Evolutionary conservation across 64 coral and sea anemone species (phyloP), one percentile per base, ranked within the genome.

Genomic region (Montipora capricornis): DNA sequence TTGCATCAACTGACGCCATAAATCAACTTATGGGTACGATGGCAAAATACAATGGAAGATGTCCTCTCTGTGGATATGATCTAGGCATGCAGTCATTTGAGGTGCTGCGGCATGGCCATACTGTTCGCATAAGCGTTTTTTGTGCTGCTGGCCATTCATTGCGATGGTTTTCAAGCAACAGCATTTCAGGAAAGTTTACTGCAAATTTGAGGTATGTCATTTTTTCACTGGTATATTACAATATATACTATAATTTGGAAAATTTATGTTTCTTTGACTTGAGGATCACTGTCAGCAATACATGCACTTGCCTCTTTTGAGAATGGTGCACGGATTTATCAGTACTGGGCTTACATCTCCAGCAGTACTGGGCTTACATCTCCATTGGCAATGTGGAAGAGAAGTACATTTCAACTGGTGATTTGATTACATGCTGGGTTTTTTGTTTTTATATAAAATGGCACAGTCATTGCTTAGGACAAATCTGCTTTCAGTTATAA

Each of bases 111-210:
- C 52, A 55, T 55, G 52, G 52, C 52, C 52, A 55, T 55, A 2
- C 52, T 55, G 52, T 55, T 57, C 19, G 50, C 59, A 47, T 78
- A 12, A 89, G 87, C 73, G 47, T 89, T 49, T 62, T 61, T 22
- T 78, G 87, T 78, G 52, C 48, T 89, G 87, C 74, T 37, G 52
- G 74, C 24, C 87, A 89, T 78, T 77, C 87, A 29, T 62, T 78
- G 9, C 29, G 26, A 19, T 89, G 73, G 47, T 89, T 77, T 89
- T 89, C 70, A 48, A 89, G 87, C 24, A 44, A 52, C 17, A 78
- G 37, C 7, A 83, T 37, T 44, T 12, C 80, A 5, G 37, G 73
- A 45, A 75, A 44, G 73, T 75, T 75, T 45, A 75, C 73, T 12
- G 73, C 11, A 4, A 75, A 75, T 45, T 29, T 75, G 37, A 75